A percentile compares a stretch with the other conserved stretches of the same genome.
These are phyloP conservation scores for Cassiopea andromeda DNA, from an alignment of 30 jellyfish, hydroid and myxozoan genomes.

Conservation along the genomic window DNA sequence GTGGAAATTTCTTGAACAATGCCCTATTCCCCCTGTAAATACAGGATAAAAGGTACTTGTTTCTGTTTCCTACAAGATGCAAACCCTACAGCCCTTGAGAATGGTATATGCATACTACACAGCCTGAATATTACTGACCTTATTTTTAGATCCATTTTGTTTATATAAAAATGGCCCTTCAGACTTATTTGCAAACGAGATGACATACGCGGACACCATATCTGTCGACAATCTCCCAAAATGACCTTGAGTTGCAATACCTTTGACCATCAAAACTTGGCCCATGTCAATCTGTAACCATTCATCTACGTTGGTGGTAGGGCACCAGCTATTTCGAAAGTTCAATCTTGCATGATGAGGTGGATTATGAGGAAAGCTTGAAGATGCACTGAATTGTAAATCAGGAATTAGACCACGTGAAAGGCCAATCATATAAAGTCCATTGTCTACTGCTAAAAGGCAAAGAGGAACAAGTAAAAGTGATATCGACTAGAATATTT, in stretches of 20 bases:
- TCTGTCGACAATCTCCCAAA: conserved; percentile 32
- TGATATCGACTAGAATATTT: too few relatives aligned
- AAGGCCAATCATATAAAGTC: conserved; percentile 25
- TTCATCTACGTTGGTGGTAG: conserved; percentile 16
- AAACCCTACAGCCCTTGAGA: background rate
- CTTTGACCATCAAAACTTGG: conserved; percentile 17
- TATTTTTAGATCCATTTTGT: conserved; percentile 14
- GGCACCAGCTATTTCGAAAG: conserved; percentile 51
- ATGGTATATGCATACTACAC: background rate
- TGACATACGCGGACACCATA: conserved; percentile 19
- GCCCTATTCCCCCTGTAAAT: too few relatives aligned
- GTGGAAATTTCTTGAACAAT: too few relatives aligned
- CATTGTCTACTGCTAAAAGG: background rate
- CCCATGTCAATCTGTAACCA: conserved; percentile 57
- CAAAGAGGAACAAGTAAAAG: background rate
- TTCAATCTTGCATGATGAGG: conserved; percentile 49
- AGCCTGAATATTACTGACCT: background rate
- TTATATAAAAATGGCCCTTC: conserved; percentile 1
- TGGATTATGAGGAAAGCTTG: conserved; percentile 24
- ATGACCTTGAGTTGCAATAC: conserved; percentile 54
- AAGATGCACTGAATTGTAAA: conserved; percentile 42
- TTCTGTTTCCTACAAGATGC: too few relatives aligned
- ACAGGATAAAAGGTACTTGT: too few relatives aligned
- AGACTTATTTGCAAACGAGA: conserved; percentile 22
- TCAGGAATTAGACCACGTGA: background rate